Conservation (phyloP, 2,113 vertebrate genomes). For the Bufo gargarizans region DNA sequence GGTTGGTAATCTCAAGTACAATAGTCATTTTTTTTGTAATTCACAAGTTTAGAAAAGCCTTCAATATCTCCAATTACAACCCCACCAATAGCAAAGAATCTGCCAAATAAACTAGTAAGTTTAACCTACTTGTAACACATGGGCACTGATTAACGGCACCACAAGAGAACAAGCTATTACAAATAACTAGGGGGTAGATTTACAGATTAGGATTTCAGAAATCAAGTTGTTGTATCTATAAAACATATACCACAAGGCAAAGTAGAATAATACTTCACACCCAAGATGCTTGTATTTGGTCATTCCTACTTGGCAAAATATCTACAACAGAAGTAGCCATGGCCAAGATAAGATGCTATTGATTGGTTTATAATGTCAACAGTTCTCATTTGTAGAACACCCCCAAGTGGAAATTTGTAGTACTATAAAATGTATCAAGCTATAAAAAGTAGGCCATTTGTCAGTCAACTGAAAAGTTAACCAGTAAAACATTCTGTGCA, state of each 20-base stretch:
- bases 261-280: background rate
- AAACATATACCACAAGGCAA: background rate
- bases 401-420: background rate
- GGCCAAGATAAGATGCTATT: background rate
- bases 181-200: background rate
- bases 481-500: conserved; percentile 18
- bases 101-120: too few relatives aligned
- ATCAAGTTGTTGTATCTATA: background rate
- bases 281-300: background rate
- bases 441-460: background rate
- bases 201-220: background rate
- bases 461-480: background rate
- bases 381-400: background rate
- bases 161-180: background rate
- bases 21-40: too few relatives aligned
- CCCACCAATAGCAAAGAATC: too few relatives aligned
- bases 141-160: too few relatives aligned
- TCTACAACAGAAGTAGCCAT: background rate
- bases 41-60: too few relatives aligned
- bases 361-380: background rate
- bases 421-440: conserved; percentile 1
- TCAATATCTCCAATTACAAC: too few relatives aligned
- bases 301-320: background rate
- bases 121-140: too few relatives aligned
- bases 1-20: background rate